Evolutionary conservation across 2,113 vertebrate species (phyloP), one percentile per base, ranked within the genome.

Genomic region (Bubalus kerabau): DNA sequence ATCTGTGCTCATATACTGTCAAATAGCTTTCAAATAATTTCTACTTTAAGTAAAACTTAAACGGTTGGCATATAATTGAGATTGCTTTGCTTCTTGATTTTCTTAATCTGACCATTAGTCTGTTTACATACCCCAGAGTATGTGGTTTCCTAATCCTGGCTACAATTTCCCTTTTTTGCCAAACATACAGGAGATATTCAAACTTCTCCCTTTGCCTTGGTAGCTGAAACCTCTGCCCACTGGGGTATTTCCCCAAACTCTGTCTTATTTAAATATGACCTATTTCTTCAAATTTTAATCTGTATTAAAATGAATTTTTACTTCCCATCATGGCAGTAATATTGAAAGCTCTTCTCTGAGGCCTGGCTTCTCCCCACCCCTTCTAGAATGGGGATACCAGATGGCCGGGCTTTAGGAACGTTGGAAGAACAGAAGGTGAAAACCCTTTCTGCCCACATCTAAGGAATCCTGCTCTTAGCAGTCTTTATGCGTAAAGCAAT

Each of bases 21-120:
- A 89, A 91, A 94, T 40, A 89, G 98, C 94, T 98, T 98, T 98
- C 98, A 98, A 96, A 97, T 93, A 95, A 92, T 8, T 95, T 97
- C 94, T 98, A 96, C 95, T 98, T 97, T 93, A 97, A 98, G 98
- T 98, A 98, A 98, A 98, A 96, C 98, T 98, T 96, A 95, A 97
- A 97, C 60, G 91, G 56, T 96, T 98, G 97, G 95, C 95, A 85
- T 97, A 97, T 32, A 90, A 94, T 67, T 97, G 81, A 81, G 36
- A 91, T 94, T 97, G 85, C 46, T 96, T 97, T 97, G 80, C 98
- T 97, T 97, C 95, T 74, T 94, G 50, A 95, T 96, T 98, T 95
- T 97, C 90, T 94, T 97, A 93, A 82, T 90, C 90, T 95, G 81
- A 91, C 52, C 80, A 78, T 32, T 56, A 32, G 24, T 74, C 87